Evolutionary conservation across 1,140 invertebrate species (phyloP), one percentile per base, ranked within the genome.

Genomic region (Sinonovacula constricta): DNA sequence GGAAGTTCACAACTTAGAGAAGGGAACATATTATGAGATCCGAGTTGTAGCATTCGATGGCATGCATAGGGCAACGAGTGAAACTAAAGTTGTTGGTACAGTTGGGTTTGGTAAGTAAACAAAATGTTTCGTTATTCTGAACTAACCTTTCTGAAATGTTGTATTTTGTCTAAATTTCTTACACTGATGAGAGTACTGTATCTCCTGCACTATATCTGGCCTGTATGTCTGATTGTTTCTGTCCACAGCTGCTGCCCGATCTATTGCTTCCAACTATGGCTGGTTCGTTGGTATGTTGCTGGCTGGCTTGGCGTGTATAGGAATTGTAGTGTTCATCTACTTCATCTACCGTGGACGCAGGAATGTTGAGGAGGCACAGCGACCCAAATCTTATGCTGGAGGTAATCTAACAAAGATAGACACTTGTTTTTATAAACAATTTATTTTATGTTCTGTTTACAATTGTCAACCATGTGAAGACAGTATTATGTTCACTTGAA

Each of bases 281-380:
- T 99, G 97, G 97, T 98, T 99, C 89, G 97, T 99, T 88, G 96
- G 94, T 68, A 97, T 99, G 94, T 95, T 99, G 94, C 89, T 99
- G 82, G 96, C 97, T 4, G 94, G 99, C 78, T 95, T 97, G 30
- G 95, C 99, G 90, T 93, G 99, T 31, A 94, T 99, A 14, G 93
- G 97, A 78, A 93, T 99, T 70, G 96, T 98, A 83, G 94, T 99
- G 68, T 95, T 99, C 26, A 98, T 97, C 91, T 95, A 98, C 59
- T 62, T 72, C 24, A 45, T 80, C 22, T 76, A 84, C 49, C 69
- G 72, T 22, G 26, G 56, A 1, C 79, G 69, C 24, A 72, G 60
- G 30, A 56, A 62, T 22, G 54, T 72, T 39, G 66, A 77, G 33
- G 54, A 77, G 22, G 59, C 51, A 54, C 74, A 68, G 2, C 67